Evolutionary conservation across 2,113 vertebrate genomes (phyloP).

Genomic region (Aepyceros melampus): DNA sequence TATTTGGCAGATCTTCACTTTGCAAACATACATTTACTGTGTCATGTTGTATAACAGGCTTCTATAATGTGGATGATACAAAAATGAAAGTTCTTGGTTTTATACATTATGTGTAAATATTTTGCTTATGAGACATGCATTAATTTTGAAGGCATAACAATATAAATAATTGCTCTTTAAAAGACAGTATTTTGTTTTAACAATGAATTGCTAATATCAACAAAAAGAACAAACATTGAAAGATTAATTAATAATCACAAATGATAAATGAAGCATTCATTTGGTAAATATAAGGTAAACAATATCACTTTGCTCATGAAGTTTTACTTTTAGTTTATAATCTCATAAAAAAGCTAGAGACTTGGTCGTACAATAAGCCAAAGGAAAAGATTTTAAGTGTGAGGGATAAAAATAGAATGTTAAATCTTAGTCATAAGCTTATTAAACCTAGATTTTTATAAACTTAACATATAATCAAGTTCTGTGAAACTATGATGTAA

Average conservation of each 20-base stretch:
- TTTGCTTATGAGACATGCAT: constrained; percentile 33
- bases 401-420: not conserved
- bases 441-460: not conserved
- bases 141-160: constrained; percentile 42
- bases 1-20: constrained; percentile 42
- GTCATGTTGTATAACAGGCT: constrained; percentile 37
- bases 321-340: not conserved
- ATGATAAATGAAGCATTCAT: not conserved
- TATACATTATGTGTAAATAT: constrained; percentile 35
- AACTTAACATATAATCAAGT: not conserved
- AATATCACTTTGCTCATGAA: not conserved
- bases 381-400: not conserved
- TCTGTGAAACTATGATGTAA: not conserved
- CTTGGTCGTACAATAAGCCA: not conserved
- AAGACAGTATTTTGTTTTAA: constrained; percentile 44
- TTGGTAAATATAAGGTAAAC: constrained; percentile 17
- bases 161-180: not conserved
- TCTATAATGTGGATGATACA: not conserved
- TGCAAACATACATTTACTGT: constrained; percentile 35
- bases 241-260: constrained; percentile 33
- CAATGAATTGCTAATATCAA: constrained; percentile 20
- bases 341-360: not conserved
- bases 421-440: not conserved
- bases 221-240: constrained; percentile 39
- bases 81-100: constrained; percentile 14